Conservation (phyloP, 2,888 invertebrate genomes). For the Unio delphinus region DNA sequence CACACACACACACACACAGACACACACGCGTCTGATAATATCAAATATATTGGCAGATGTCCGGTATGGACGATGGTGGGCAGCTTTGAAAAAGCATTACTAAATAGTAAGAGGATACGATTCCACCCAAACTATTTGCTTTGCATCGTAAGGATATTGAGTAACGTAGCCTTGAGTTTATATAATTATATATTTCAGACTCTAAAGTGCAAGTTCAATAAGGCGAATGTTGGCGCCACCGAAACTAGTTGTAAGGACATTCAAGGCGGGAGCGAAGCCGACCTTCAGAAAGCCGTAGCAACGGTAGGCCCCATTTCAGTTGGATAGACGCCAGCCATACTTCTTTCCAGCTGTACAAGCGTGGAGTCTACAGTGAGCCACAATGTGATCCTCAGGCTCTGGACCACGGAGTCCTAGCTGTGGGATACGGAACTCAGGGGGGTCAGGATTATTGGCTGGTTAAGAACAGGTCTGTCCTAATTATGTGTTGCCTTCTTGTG, state of each 20-base stretch:
- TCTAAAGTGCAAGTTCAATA: conserved; percentile 71
- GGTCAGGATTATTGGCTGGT: conserved; percentile 86
- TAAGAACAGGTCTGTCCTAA: conserved; percentile 79
- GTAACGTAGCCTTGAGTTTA: too few relatives aligned
- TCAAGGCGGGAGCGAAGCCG: conserved; percentile 80
- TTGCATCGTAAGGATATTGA: too few relatives aligned
- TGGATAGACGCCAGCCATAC: conserved; percentile 86
- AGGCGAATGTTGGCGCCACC: conserved; percentile 80
- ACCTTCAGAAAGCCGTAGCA: conserved; percentile 84
- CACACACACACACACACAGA: too few relatives aligned
- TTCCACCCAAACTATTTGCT: too few relatives aligned
- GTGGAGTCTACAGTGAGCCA: conserved; percentile 82
- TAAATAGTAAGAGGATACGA: too few relatives aligned
- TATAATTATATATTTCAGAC: too few relatives aligned
- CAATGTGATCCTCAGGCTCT: conserved; percentile 83
- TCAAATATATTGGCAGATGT: too few relatives aligned
- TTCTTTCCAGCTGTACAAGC: conserved; percentile 79
- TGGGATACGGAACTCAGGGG: conserved; percentile 82
- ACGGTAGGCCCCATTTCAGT: conserved; percentile 88
- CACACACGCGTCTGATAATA: too few relatives aligned
- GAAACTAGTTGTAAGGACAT: conserved; percentile 86
- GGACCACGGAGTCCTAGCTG: conserved; percentile 89
- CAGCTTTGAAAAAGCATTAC: too few relatives aligned
- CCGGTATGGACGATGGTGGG: too few relatives aligned
- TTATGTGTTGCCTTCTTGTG: too few relatives aligned